Percentiles rank a stretch among this genome's conserved stretches.
These are phyloP conservation scores for Candoia aspera DNA, from an alignment of 2,113 vertebrate species.

Conservation along the genomic window DNA sequence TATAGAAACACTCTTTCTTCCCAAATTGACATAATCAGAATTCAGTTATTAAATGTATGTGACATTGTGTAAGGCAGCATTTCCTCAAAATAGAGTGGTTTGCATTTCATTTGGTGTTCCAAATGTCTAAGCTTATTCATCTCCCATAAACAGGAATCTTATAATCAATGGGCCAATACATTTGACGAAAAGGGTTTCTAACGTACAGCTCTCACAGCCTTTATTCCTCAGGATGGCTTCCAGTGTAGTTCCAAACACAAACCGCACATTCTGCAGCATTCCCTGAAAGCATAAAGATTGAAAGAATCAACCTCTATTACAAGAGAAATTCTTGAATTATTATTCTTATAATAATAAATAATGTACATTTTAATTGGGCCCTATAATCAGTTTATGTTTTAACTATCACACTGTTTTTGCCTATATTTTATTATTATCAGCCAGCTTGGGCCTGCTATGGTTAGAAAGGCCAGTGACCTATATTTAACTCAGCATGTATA, in stretches of 20 bases:
- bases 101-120: slow-evolving; percentile 46
- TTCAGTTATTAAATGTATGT: background rate
- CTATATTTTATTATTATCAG: background rate
- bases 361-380: background rate
- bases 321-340: background rate
- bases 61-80: background rate
- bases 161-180: slow-evolving; percentile 56
- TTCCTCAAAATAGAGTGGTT: slow-evolving; percentile 46
- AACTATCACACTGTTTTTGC: background rate
- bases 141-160: slow-evolving; percentile 13
- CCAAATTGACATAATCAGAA: slow-evolving; percentile 18
- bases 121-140: slow-evolving; percentile 49
- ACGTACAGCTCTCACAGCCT: slow-evolving; percentile 91
- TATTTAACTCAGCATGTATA: background rate
- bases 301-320: background rate
- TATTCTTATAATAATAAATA: too few species aligned
- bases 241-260: slow-evolving; percentile 92
- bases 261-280: slow-evolving; percentile 94
- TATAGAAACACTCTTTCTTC: background rate
- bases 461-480: background rate
- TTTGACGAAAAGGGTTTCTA: slow-evolving; percentile 26
- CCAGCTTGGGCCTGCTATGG: background rate
- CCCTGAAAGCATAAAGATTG: slow-evolving; percentile 81
- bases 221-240: slow-evolving; percentile 93
- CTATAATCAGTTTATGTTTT: background rate